Conservation (phyloP, 2,113 vertebrate genomes). For the Pionites leucogaster region DNA sequence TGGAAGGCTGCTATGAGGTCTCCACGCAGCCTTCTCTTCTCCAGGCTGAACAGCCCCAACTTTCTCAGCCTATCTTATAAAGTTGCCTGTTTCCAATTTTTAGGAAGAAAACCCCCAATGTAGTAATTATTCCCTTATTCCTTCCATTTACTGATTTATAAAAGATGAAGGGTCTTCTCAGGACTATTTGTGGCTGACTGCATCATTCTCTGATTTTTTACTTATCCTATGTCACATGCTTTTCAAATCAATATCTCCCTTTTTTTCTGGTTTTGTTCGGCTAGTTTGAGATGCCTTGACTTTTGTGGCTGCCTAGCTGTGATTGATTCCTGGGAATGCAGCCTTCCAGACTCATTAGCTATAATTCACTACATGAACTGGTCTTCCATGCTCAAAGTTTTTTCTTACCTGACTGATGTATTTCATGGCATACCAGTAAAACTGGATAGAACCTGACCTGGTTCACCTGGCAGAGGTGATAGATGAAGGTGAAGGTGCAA, state of each 20-base stretch:
- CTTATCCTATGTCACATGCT: not conserved
- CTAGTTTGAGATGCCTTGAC: not conserved
- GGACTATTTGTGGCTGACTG: not conserved
- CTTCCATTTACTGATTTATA: not conserved
- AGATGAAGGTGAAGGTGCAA: not conserved
- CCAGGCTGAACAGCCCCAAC: too few species aligned
- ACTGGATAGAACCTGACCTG: not conserved
- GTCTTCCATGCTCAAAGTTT: not conserved
- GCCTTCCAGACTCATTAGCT: not conserved
- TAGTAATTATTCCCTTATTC: not conserved
- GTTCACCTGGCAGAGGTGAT: not conserved
- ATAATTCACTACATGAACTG: not conserved
- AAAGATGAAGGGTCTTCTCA: not conserved
- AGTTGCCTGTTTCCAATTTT: not conserved
- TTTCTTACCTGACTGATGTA: not conserved
- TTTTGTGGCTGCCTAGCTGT: not conserved
- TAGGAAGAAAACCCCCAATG: fast-evolving
- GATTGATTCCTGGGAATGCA: not conserved
- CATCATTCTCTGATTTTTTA: not conserved
- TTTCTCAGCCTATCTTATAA: not conserved
- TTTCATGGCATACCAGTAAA: not conserved
- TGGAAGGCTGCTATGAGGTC: too few species aligned
- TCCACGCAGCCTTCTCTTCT: too few species aligned
- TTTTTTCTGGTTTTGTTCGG: not conserved
- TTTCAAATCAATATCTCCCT: not conserved